These are phyloP conservation scores for Vireo altiloquus DNA, from an alignment of 2,113 vertebrate species.

Conservation along the genomic window DNA sequence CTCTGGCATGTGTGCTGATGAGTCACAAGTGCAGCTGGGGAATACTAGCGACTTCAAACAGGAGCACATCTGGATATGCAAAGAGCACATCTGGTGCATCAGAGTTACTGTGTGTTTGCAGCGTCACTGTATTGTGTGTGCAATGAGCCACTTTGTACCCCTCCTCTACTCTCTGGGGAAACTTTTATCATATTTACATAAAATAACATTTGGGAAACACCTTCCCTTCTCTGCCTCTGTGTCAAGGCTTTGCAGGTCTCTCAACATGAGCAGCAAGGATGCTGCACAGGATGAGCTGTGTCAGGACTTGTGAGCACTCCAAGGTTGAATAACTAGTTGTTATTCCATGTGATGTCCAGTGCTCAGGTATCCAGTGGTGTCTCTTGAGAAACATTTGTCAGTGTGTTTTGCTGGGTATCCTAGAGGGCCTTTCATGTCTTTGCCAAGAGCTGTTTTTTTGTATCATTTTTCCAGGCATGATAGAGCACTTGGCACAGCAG, in stretches of 20 bases:
- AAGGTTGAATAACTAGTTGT: neutral
- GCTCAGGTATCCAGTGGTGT: neutral
- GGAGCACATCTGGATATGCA: neutral
- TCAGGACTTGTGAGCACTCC: neutral
- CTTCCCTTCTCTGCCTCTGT: neutral
- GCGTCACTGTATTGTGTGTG: neutral
- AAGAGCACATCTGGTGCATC: neutral
- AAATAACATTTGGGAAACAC: neutral
- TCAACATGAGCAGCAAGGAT: neutral
- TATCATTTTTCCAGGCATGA: neutral
- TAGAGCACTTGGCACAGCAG: neutral
- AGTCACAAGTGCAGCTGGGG: neutral
- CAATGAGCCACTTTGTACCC: neutral
- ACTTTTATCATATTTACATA: neutral
- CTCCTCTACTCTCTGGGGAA: neutral
- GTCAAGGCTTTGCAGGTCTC: neutral
- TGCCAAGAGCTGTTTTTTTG: neutral
- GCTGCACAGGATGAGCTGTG: neutral
- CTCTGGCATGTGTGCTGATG: neutral
- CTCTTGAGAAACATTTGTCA: neutral
- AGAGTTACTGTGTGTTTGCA: neutral
- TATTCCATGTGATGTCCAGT: rapidly evolving
- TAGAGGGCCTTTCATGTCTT: neutral
- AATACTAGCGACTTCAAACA: neutral
- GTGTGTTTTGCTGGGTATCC: neutral